Conservation (phyloP, 2,113 vertebrate genomes). For the Athene noctua region DNA sequence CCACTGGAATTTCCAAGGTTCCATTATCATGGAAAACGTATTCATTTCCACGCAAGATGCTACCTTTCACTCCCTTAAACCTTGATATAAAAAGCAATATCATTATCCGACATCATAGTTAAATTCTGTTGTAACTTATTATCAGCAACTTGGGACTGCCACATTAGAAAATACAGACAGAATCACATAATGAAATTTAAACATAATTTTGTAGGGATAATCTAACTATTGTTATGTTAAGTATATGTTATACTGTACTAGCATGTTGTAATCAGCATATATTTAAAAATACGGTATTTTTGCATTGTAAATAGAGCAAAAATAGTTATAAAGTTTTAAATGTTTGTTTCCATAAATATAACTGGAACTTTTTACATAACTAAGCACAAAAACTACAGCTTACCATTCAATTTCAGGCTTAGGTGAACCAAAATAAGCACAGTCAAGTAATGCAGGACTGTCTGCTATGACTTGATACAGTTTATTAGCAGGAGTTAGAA, state of each 20-base stretch:
- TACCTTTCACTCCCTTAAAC: constrained; percentile 88
- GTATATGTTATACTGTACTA: neutral
- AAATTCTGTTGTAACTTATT: neutral
- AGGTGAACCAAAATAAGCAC: constrained; percentile 91
- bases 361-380: neutral
- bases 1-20: constrained; percentile 86
- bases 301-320: neutral
- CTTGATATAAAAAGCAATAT: constrained; percentile 68
- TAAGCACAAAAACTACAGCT: constrained; percentile 24
- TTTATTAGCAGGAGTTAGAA: constrained; percentile 83
- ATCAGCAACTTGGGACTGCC: neutral
- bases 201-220: neutral
- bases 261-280: rapidly evolving
- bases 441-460: constrained; percentile 83
- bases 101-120: neutral
- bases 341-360: neutral
- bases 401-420: constrained; percentile 91
- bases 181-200: neutral
- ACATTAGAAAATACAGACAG: neutral
- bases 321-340: neutral
- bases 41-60: constrained; percentile 81
- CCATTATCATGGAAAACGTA: constrained; percentile 89
- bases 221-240: neutral
- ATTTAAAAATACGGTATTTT: neutral
- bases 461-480: constrained; percentile 91